Percentiles rank a stretch among this genome's conserved stretches.
Evolutionary conservation across 2,113 vertebrate genomes (phyloP).

Genomic region (Naja naja): DNA sequence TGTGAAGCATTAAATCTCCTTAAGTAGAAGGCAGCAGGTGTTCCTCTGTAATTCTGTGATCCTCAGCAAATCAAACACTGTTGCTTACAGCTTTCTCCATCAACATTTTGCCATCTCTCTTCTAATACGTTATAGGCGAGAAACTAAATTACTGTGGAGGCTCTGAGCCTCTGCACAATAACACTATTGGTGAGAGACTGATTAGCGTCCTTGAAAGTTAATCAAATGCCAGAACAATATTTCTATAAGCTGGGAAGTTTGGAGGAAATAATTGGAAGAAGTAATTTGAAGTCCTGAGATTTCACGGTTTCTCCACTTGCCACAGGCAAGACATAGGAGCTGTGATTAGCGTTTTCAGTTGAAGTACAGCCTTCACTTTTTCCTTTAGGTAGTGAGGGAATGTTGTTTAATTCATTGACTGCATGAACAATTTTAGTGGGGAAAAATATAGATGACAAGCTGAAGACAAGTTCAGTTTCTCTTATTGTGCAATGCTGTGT

Average conservation of each 20-base stretch:
- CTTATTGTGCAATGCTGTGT: neutral
- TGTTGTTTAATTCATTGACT: neutral
- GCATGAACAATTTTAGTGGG: neutral
- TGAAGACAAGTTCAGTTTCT: rapidly evolving
- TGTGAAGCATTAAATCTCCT: neutral
- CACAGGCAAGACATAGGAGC: neutral
- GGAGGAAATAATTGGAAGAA: neutral
- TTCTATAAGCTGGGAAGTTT: constrained; percentile 35
- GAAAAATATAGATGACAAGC: neutral
- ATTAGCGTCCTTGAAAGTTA: constrained; percentile 34
- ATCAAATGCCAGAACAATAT: constrained; percentile 32
- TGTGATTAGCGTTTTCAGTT: neutral
- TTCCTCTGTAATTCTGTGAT: neutral
- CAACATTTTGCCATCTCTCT: neutral
- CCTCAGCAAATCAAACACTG: neutral
- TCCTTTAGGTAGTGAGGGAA: neutral
- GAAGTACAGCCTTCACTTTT: neutral
- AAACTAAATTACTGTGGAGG: constrained; percentile 13
- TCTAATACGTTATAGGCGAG: neutral
- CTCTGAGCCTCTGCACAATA: constrained; percentile 10
- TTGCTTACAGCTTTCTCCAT: neutral
- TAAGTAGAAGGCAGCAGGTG: neutral
- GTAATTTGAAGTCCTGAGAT: constrained; percentile 11
- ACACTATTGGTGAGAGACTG: constrained; percentile 13
- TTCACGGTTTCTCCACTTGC: constrained; percentile 9